Percentiles rank a stretch among this genome's conserved stretches.
phyloP scores from a whole-genome alignment of 2,113 vertebrate species.

The Lophura nycthemera region DNA sequence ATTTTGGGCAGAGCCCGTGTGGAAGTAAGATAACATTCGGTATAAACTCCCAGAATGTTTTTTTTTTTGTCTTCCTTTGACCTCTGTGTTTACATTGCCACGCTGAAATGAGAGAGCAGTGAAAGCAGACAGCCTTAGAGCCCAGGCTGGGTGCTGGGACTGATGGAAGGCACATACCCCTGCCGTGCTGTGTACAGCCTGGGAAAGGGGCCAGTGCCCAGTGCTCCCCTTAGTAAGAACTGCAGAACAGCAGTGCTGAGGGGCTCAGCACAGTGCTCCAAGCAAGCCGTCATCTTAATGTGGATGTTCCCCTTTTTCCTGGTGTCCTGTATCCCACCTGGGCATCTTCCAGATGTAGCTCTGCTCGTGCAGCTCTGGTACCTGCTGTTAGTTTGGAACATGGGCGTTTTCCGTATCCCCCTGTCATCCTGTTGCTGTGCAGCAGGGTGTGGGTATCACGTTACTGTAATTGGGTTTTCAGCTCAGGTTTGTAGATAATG shows the following conservation, averaged over 20 bases:
- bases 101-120: neutral
- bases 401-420: accelerated
- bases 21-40: neutral
- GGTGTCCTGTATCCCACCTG: neutral
- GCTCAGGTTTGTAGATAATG: neutral
- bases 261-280: neutral
- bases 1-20: accelerated
- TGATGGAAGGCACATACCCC: accelerated
- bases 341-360: neutral
- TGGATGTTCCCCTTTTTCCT: neutral
- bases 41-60: neutral
- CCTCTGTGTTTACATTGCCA: neutral
- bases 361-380: neutral
- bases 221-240: neutral
- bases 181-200: accelerated
- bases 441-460: neutral
- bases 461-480: neutral
- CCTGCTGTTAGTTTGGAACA: neutral
- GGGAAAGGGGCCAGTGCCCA: neutral
- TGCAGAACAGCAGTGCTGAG: neutral
- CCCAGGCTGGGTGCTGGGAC: accelerated
- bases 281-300: neutral
- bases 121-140: accelerated
- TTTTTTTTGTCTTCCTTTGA: neutral
- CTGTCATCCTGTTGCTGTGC: neutral